Evolutionary conservation across 2,888 invertebrate species (phyloP).

Genomic region (Dasysyrphus tricinctus): DNA sequence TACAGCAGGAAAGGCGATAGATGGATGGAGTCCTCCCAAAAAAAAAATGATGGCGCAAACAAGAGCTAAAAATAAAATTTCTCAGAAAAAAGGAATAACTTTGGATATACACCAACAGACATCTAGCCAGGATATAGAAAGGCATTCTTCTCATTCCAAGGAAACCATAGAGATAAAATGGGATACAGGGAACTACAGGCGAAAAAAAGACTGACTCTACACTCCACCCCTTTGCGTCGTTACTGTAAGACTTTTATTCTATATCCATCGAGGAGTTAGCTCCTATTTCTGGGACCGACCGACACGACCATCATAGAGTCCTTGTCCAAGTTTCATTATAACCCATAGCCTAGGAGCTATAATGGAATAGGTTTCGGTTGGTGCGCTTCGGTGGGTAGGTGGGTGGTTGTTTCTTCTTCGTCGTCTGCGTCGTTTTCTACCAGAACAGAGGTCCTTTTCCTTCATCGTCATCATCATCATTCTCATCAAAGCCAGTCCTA

Average conservation of each 20-base stretch:
- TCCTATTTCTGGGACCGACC: conserved; percentile 20
- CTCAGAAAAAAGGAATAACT: conserved; percentile 38
- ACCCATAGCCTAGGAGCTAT: conserved; percentile 66
- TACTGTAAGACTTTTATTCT: conserved; percentile 30
- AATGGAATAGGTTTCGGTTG: conserved; percentile 63
- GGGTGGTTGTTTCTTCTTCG: conserved; percentile 17
- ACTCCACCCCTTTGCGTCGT: conserved; percentile 21
- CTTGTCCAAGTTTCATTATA: conserved; percentile 72
- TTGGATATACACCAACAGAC: conserved; percentile 13
- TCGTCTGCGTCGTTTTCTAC: conserved; percentile 10
- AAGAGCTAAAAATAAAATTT: conserved; percentile 49
- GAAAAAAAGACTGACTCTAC: conserved; percentile 32
- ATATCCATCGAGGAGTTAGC: conserved; percentile 42
- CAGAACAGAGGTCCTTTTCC: conserved; percentile 28
- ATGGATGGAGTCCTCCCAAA: conserved; percentile 58
- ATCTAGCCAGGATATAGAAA: conserved; percentile 52
- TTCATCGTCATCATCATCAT: conserved; percentile 11
- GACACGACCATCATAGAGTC: conserved; percentile 52
- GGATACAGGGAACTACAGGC: conserved; percentile 31
- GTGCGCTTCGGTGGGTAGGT: conserved; percentile 56
- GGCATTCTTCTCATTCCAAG: conserved; percentile 52
- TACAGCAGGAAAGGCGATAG: conserved; percentile 39
- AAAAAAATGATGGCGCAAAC: conserved; percentile 67
- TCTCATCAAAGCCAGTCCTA: background rate
- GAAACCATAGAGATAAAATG: conserved; percentile 67